A percentile compares a stretch with the other conserved stretches of the same genome.
These are phyloP conservation scores for Asarcornis scutulata DNA, from an alignment of 2,113 vertebrate species.

Conservation along the genomic window DNA sequence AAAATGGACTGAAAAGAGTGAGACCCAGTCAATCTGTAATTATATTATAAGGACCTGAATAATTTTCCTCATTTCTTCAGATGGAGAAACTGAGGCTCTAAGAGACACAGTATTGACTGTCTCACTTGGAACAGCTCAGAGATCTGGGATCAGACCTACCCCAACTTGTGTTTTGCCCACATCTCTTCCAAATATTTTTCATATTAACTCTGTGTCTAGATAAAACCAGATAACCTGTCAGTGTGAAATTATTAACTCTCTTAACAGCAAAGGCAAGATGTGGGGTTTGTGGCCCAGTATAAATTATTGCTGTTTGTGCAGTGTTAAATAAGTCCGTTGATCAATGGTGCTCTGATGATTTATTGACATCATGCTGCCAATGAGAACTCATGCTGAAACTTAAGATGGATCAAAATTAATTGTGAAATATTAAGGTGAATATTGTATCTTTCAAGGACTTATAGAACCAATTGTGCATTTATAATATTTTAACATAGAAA, in stretches of 20 bases:
- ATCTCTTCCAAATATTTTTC: not conserved
- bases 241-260: not conserved
- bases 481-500: not conserved
- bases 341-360: conserved; percentile 50
- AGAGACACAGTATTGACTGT: not conserved
- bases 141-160: not conserved
- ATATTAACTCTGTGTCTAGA: not conserved
- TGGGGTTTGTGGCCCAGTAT: not conserved
- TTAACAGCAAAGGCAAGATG: not conserved
- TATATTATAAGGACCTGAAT: not conserved
- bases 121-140: not conserved
- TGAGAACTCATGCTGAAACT: conserved; percentile 21
- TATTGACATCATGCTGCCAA: conserved; percentile 25
- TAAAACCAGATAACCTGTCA: not conserved
- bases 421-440: not conserved
- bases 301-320: conserved; percentile 18
- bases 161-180: not conserved
- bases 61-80: not conserved
- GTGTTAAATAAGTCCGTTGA: conserved; percentile 24
- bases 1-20: not conserved
- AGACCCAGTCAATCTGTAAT: not conserved
- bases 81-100: not conserved
- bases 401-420: not conserved
- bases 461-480: not conserved
- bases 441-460: not conserved